These are phyloP conservation scores for Solenopsis invicta DNA, from an alignment of 1,140 invertebrate species.

Conservation along the genomic window DNA sequence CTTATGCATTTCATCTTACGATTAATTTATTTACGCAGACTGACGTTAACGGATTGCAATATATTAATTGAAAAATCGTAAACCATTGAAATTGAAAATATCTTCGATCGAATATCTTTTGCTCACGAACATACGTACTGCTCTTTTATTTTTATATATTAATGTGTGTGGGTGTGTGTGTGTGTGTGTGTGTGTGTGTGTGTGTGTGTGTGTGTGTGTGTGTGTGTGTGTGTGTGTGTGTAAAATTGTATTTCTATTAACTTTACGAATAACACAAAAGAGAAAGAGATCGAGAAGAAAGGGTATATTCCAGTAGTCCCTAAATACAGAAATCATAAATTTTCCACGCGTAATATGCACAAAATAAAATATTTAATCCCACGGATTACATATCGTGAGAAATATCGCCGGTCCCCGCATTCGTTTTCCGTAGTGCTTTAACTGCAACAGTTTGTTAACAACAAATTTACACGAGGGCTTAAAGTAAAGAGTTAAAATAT, in stretches of 20 bases:
- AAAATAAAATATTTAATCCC: conserved; percentile 17
- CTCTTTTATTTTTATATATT: conserved; percentile 1
- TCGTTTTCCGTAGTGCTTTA: neutral
- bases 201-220: too few relatives aligned
- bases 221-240: too few relatives aligned
- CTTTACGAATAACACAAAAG: neutral
- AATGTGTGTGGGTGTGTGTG: neutral
- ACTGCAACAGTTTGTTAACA: conserved; percentile 17
- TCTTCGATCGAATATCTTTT: neutral
- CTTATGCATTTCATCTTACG: conserved; percentile 64
- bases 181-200: too few relatives aligned
- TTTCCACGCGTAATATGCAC: neutral
- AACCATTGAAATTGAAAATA: neutral
- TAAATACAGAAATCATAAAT: too few relatives aligned
- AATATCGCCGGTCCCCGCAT: too few relatives aligned
- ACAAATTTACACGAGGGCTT: conserved; percentile 35
- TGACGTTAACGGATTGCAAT: conserved; percentile 38
- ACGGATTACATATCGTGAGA: neutral
- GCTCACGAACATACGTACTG: neutral
- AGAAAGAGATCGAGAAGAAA: neutral
- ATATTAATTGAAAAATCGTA: neutral
- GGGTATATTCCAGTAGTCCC: neutral
- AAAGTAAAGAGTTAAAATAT: conserved; percentile 33
- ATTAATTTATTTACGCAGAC: conserved; percentile 64
- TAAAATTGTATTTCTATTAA: neutral